A percentile compares a stretch with the other conserved stretches of the same genome.
These are phyloP conservation scores for Alouatta palliata DNA, from an alignment of 2,113 vertebrate genomes.

Conservation along the genomic window DNA sequence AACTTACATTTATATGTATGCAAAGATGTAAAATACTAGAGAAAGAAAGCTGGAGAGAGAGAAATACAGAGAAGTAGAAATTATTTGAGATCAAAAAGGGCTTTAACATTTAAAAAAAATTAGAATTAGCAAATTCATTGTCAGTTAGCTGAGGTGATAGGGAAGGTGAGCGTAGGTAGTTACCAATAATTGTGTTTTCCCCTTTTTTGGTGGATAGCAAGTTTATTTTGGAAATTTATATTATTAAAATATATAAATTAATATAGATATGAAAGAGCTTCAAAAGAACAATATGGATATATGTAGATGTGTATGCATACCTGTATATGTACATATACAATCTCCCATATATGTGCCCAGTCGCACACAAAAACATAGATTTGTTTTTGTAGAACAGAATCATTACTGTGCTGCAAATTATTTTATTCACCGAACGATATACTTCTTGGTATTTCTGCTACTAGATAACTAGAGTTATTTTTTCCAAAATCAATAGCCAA, in stretches of 20 bases:
- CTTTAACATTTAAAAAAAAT: neutral
- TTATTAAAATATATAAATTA: neutral
- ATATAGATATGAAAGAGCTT: neutral
- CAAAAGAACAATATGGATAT: neutral
- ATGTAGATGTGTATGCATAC: no score
- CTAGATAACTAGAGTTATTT: neutral
- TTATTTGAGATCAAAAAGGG: neutral
- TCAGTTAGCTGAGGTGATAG: neutral
- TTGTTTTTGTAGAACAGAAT: neutral
- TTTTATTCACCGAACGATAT: neutral
- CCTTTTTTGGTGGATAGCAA: neutral
- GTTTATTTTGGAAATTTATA: slow-evolving; percentile 15
- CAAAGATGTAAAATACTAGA: neutral
- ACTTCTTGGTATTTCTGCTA: neutral
- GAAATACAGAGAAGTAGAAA: neutral
- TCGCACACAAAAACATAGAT: neutral
- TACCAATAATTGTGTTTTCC: neutral
- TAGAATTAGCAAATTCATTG: neutral
- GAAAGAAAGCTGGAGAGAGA: neutral
- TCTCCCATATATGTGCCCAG: no score
- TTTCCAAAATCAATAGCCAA: neutral
- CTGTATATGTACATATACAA: no score
- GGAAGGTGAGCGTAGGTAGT: neutral
- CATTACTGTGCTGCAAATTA: neutral
- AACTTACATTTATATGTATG: neutral